Base-by-base conservation (phyloP, 2,797 vertebrate genomes). In the Glyptemys insculpta region DNA sequence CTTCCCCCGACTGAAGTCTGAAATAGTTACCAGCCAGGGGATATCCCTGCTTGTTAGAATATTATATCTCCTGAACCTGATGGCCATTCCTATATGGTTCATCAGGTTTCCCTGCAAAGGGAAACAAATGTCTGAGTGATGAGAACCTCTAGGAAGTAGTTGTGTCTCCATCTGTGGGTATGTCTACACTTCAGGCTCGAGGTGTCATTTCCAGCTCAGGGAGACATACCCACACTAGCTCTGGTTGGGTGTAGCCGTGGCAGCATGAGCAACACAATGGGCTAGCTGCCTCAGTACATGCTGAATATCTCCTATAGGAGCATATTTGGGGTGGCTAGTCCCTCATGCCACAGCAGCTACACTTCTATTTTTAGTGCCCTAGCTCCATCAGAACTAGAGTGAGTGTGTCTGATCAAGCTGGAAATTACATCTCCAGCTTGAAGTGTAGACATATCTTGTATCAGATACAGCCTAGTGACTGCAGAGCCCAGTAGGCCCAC, bases 1-100 rank as follows among this genome's bases (percentile, higher is more conserved):
- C 85, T 85, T 68, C 37, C 16, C 8, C 23, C 3, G 7, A 47
- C 23, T 72, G 49, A 59, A 21, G 1, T 1, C 3, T 9, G 53
- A 78, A 50, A 47, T 0, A 23, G 54, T 79, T 86, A 4, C 8
- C 41, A 49, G 19, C 16, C 27, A 53, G 5, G 14, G 34, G n/a
- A 27, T 5, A 5, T 0, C n/a, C 50, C 8, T 53, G 0, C 5
- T 86, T 53, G 3, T 85, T 68, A 79, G 41, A 76, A 1, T 83
- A 18, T 56, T 44, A 12, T 44, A 59, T 59, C 15, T 78, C 27
- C 12, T 49, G 12, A 31, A 31, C 14, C 2, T 49, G 74, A 49
- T 31, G 25, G 44, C 74, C 12, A 9, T 27, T 49, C 44, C 74
- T 78, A 31, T 0, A 0, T 47, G 5, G 88, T 81, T 83, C 3